Base-by-base conservation (phyloP, 2,797 vertebrate genomes). In the Sciurus carolinensis region DNA sequence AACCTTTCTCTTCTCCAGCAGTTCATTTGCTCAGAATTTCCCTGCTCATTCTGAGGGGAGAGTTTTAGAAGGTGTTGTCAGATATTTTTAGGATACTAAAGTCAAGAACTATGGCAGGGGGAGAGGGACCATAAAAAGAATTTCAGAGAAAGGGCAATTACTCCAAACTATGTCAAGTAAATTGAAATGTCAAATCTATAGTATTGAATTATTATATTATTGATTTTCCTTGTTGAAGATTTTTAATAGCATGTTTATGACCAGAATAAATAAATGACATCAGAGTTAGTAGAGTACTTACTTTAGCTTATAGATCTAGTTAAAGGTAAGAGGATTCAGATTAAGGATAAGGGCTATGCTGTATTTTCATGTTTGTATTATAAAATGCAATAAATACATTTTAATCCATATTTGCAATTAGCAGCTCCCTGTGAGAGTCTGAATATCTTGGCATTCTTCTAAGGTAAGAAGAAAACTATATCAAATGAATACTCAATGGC, bases 61-160 rank as follows among this genome's bases (percentile, higher is more conserved):
- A 66, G 24, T 89, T 95, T 92, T 67, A 67, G 69, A 91, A 67
- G 5, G 7, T 44, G 33, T 22, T 17, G 24, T 92, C 67, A 91
- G 86, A 66, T 13, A 1, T 28, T 26, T 3, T 28, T 44, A 86
- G 36, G 14, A 39, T 26, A 42, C 5, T 57, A 22, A 9, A 81
- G 57, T 67, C 10, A 6, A 2, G 24, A 80, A 17, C 7, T 80
- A 13, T 33, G 44, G 42, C 22, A 20, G 20, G 26, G 33, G 30
- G 15, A 14, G 20, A 42, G 59, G 5, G 28, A n/a, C 33, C 69
- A 24, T 44, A 87, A 69, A 79, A 39, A 22, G 8, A 64, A 36
- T 72, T 67, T 87, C 64, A 82, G 13, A 39, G 64, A 87, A 77
- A 8, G 28, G 36, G 22, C 20, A n/a, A 54, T 15, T 71, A 83